Conservation (phyloP, 2,797 vertebrate genomes). For the Xiphorhynchus erythropygius region DNA sequence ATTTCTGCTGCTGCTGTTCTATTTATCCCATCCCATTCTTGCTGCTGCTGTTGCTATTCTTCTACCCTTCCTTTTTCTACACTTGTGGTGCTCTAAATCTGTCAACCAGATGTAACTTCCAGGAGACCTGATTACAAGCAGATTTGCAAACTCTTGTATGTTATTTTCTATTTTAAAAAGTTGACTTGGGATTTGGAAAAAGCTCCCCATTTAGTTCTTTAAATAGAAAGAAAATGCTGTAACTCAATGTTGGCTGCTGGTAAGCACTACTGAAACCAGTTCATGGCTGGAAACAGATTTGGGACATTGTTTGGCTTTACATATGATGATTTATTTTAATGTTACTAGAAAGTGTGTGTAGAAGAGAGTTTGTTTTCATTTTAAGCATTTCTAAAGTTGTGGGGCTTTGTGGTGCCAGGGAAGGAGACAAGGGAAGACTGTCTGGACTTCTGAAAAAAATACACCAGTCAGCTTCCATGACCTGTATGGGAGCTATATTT, state of each 20-base stretch:
- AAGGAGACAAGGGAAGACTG: neutral
- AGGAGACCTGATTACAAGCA: constrained; percentile 51
- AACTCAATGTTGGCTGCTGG: neutral
- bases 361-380: constrained; percentile 1
- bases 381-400: constrained; percentile 1
- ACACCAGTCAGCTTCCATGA: neutral
- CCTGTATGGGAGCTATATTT: neutral
- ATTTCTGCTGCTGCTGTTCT: neutral
- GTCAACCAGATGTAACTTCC: constrained; percentile 57
- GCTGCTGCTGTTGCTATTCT: neutral
- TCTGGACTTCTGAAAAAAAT: neutral
- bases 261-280: constrained; percentile 24
- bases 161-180: constrained; percentile 44
- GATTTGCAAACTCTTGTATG: constrained; percentile 26
- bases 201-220: neutral
- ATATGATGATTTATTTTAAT: constrained; percentile 21
- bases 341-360: neutral
- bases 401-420: neutral
- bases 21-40: neutral
- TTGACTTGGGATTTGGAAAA: constrained; percentile 33
- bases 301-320: neutral
- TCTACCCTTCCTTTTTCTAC: neutral
- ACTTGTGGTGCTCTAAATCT: constrained; percentile 51
- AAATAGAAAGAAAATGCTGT: constrained; percentile 21
- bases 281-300: neutral